Base-by-base conservation (phyloP, 2,797 vertebrate genomes). In the Furcifer pardalis region DNA sequence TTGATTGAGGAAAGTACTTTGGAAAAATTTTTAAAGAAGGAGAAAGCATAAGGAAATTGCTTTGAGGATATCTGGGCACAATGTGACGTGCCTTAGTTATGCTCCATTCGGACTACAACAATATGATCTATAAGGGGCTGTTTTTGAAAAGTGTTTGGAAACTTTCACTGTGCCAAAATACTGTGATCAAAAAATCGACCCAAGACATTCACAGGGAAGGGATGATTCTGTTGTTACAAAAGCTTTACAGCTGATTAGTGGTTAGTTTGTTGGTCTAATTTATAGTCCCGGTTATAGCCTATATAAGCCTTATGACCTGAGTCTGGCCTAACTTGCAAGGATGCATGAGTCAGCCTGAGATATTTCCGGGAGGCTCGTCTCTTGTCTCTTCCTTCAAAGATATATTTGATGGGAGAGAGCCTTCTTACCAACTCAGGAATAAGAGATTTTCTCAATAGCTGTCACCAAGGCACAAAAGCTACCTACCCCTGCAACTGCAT, bases 21-120 rank as follows among this genome's bases (percentile, higher is more conserved):
- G 32, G 73, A 44, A 81, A 49, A 87, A 81, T 37, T 87, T 37
- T 87, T 74, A 49, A 82, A 46, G 25, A 65, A 91, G 88, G 90
- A 83, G 84, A 73, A 2, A 80, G 23, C 78, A 87, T 69, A 82
- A 83, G 25, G 21, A 77, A 81, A 77, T 82, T 87, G 44, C 81
- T 84, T 87, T 84, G 40, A 82, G 88, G 76, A 46, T 9, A 23
- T 19, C 19, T 42, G 40, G 37, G 21, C 40, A 71, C 9, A 42
- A 25, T 12, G 37, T 10, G 1, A 23, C 25, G 27, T 71, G 69
- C 21, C 69, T 71, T 71, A 42, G 3, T 71, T 71, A 42, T 25
- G 13, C 13, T 23, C 10, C 23, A 1, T 27, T 42, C 42, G 2
- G 25, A 42, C 69, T 71, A 71, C 21, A 35, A 23, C 30, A 71